Conservation (phyloP, 1,140 invertebrate species). For the Myzus persicae region DNA sequence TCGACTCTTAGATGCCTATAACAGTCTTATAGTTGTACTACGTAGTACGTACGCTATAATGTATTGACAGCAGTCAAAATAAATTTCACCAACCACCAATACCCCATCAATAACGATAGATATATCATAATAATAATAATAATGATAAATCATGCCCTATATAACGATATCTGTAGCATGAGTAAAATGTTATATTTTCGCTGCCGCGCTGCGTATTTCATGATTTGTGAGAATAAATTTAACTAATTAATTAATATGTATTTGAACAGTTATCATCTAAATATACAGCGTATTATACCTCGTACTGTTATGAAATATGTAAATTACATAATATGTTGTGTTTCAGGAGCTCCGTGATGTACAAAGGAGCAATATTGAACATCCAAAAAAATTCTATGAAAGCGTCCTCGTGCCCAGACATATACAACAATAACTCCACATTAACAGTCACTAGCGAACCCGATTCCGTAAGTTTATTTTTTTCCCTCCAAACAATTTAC, state of each 20-base stretch:
- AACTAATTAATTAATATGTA: too few relatives aligned
- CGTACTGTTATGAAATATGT: neutral
- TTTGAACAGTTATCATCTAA: neutral
- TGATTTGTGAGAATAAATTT: too few relatives aligned
- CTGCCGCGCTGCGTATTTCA: neutral
- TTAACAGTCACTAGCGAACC: slow-evolving; percentile 84
- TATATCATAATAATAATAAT: neutral
- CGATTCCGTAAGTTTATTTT: slow-evolving; percentile 63
- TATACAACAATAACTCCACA: slow-evolving; percentile 87
- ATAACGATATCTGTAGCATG: too few relatives aligned
- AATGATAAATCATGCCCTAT: too few relatives aligned
- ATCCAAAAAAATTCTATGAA: slow-evolving; percentile 81
- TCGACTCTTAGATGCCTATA: neutral
- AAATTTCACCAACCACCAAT: neutral
- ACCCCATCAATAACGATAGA: neutral
- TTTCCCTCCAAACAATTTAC: neutral
- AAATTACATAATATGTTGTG: neutral
- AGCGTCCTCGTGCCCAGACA: slow-evolving; percentile 87
- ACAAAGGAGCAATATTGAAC: slow-evolving; percentile 85
- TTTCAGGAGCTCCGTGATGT: slow-evolving; percentile 76
- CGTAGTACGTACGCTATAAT: neutral
- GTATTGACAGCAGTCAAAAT: too few relatives aligned
- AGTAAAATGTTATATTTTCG: too few relatives aligned
- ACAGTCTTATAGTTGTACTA: too few relatives aligned
- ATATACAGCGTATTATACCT: too few relatives aligned